Conservation (phyloP, 2,888 invertebrate species). For the Teleiodes luculella region DNA sequence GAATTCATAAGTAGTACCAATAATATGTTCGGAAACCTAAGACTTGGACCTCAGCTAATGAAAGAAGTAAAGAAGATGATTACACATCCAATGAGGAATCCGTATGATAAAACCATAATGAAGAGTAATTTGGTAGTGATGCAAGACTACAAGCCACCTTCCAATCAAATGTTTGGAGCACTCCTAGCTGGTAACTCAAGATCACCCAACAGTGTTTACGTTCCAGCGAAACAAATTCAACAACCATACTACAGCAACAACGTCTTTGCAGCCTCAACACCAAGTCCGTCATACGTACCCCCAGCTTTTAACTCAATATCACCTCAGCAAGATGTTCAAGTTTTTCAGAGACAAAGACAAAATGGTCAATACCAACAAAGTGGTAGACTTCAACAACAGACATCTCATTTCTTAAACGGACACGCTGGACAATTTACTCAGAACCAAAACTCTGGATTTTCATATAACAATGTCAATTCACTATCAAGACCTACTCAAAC, state of each 20-base stretch:
- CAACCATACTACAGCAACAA: conserved; percentile 42
- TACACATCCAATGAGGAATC: conserved; percentile 68
- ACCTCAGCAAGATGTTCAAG: conserved; percentile 39
- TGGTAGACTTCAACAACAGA: conserved; percentile 22
- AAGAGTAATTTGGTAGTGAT: conserved; percentile 58
- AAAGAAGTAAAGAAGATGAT: conserved; percentile 79
- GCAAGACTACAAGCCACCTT: conserved; percentile 69
- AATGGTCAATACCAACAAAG: conserved; percentile 40
- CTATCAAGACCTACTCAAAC: conserved; percentile 35
- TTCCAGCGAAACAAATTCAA: conserved; percentile 53
- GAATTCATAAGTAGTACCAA: conserved; percentile 60
- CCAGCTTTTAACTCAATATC: conserved; percentile 38
- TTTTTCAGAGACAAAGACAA: conserved; percentile 51
- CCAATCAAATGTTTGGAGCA: conserved; percentile 57
- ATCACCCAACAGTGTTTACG: conserved; percentile 47
- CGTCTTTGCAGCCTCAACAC: conserved; percentile 53
- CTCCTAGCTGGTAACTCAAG: conserved; percentile 49
- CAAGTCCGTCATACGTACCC: conserved; percentile 55
- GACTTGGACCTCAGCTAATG: conserved; percentile 75
- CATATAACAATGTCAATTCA: conserved; percentile 30
- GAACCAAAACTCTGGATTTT: conserved; percentile 23
- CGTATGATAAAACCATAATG: conserved; percentile 53
- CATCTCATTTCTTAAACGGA: conserved; percentile 27
- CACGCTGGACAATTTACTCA: conserved; percentile 39
- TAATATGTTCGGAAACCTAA: conserved; percentile 65